These are phyloP conservation scores for Sceloporus undulatus DNA, from an alignment of 2,113 vertebrate genomes.

Conservation along the genomic window DNA sequence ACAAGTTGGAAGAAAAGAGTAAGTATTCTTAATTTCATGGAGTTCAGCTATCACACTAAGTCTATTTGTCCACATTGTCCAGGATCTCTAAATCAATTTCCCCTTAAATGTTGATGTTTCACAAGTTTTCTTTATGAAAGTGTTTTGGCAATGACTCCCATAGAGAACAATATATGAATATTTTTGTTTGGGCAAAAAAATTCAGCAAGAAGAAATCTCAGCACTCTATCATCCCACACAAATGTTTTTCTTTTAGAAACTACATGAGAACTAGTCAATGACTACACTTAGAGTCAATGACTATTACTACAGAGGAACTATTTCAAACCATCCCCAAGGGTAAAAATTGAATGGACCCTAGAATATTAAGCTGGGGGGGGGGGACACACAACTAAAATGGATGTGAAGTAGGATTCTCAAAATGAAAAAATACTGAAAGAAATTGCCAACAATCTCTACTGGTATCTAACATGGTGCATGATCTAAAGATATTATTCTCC, in stretches of 20 bases:
- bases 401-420: conserved; percentile 12
- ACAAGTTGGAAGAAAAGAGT: not conserved
- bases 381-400: not conserved
- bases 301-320: not conserved
- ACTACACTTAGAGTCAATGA: not conserved
- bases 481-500: not conserved
- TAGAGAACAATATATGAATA: not conserved
- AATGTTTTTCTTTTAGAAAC: not conserved
- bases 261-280: not conserved
- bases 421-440: conserved; percentile 2
- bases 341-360: not conserved
- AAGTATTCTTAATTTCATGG: not conserved
- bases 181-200: too few relatives aligned
- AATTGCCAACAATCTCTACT: not conserved
- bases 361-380: not conserved
- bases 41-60: not conserved
- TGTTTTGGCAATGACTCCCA: not conserved
- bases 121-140: not conserved
- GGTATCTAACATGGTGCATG: not conserved
- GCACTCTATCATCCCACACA: not conserved
- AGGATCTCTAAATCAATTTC: not conserved
- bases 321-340: not conserved
- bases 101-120: not conserved
- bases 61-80: not conserved
- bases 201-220: not conserved